Evolutionary conservation across 2,888 invertebrate genomes (phyloP).

Genomic region (Schizaphis graminum): DNA sequence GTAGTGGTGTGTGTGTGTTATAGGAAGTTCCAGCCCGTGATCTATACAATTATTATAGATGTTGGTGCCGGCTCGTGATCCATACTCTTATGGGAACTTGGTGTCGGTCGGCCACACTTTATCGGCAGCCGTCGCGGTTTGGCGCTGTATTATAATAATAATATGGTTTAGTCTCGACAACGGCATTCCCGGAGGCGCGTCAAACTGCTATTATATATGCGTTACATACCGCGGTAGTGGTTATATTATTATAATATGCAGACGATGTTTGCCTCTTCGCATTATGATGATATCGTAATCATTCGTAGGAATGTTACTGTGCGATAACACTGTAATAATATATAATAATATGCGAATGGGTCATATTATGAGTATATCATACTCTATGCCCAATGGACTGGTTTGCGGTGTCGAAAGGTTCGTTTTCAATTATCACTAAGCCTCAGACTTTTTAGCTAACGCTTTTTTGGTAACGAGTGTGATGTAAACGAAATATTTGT

Average conservation of each 20-base stretch:
- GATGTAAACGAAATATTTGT: neutral
- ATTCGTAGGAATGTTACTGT: neutral
- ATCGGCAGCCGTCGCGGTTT: neutral
- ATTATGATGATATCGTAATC: neutral
- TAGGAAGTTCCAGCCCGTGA: neutral
- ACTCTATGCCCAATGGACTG: too few species aligned
- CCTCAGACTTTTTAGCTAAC: neutral
- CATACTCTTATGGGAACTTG: neutral
- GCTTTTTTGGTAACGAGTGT: neutral
- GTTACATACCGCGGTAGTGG: neutral
- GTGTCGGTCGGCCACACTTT: neutral
- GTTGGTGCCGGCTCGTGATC: neutral
- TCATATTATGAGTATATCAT: too few species aligned
- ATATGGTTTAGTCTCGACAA: neutral
- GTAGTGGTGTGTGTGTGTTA: neutral
- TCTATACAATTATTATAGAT: slow-evolving; percentile 17
- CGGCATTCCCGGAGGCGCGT: neutral
- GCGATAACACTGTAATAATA: neutral
- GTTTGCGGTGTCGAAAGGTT: neutral
- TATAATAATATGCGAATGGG: neutral
- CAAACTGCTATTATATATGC: neutral
- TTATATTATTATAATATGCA: neutral
- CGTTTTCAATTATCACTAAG: neutral
- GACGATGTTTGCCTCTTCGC: neutral
- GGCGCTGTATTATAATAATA: neutral